phyloP scores from a whole-genome alignment of 2,888 invertebrate genomes.

The Acrobasis consociella region DNA sequence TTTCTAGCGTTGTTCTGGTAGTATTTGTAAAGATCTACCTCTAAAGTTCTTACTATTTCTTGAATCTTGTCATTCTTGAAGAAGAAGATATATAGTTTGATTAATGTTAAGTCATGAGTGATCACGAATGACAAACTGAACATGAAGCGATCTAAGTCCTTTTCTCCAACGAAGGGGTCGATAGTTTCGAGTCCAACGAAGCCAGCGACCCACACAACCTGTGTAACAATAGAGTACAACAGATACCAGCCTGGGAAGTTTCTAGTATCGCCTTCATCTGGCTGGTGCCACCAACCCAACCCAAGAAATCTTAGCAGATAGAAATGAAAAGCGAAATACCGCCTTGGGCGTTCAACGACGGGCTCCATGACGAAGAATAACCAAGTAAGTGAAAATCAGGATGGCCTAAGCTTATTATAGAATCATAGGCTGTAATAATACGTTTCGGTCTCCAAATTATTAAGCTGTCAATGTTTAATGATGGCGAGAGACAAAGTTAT shows the following conservation, averaged over 20 bases:
- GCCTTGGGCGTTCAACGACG: constrained; percentile 45
- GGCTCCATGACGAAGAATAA: constrained; percentile 23
- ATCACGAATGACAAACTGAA: constrained; percentile 76
- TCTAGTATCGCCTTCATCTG: constrained; percentile 59
- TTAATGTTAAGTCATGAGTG: constrained; percentile 71
- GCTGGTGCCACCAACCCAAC: constrained; percentile 77
- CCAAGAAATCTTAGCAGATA: constrained; percentile 64
- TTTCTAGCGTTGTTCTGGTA: constrained; percentile 65
- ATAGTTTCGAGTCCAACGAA: constrained; percentile 76
- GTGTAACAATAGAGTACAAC: constrained; percentile 66
- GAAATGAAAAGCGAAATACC: constrained; percentile 66
- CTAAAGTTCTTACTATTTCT: constrained; percentile 63
- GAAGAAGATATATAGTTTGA: constrained; percentile 71
- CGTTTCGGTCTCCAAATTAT: constrained; percentile 1
- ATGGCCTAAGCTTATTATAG: background rate
- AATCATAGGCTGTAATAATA: background rate
- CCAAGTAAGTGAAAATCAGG: background rate
- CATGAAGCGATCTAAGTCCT: constrained; percentile 74
- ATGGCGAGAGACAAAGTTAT: constrained; percentile 16
- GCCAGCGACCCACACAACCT: constrained; percentile 68
- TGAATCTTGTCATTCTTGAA: constrained; percentile 69
- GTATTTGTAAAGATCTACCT: constrained; percentile 60
- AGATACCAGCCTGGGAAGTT: constrained; percentile 70
- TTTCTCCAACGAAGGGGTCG: constrained; percentile 73
- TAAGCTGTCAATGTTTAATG: constrained; percentile 17